Evolutionary conservation across 2,113 vertebrate genomes (phyloP).

Genomic region (Malurus melanocephalus): DNA sequence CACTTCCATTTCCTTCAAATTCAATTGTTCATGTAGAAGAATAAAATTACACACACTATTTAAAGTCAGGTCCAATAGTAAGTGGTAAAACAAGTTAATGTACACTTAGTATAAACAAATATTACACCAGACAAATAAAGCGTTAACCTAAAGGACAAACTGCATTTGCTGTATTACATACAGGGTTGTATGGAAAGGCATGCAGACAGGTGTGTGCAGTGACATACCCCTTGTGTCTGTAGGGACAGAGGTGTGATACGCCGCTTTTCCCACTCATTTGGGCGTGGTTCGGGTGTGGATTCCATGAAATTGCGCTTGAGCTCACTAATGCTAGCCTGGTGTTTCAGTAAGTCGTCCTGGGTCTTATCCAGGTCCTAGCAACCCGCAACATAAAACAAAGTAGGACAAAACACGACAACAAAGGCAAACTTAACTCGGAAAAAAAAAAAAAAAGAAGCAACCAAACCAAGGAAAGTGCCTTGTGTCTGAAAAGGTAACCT

Average conservation of each 20-base stretch:
- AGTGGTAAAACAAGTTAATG: constrained; percentile 50
- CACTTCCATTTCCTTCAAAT: not conserved
- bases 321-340: constrained; percentile 99
- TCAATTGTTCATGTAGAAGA: not conserved
- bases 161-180: not conserved
- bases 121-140: constrained; percentile 6
- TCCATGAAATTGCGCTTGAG: constrained; percentile 99
- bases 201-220: constrained; percentile 42
- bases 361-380: constrained; percentile 97
- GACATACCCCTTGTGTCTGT: constrained; percentile 93
- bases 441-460: constrained; percentile 3
- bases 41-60: not conserved
- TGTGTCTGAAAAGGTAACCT: constrained; percentile 69
- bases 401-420: constrained; percentile 71
- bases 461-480: constrained; percentile 73
- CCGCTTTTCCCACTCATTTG: constrained; percentile 97
- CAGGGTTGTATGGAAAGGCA: constrained; percentile 14
- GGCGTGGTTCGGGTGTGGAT: constrained; percentile 92
- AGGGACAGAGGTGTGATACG: constrained; percentile 89
- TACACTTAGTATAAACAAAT: constrained; percentile 58
- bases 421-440: constrained; percentile 61
- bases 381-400: constrained; percentile 67
- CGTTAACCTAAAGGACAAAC: not conserved
- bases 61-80: not conserved
- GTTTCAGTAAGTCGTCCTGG: constrained; percentile 97